These are phyloP conservation scores for Andricus quercusramuli DNA, from an alignment of 2,888 invertebrate species.

Conservation along the genomic window DNA sequence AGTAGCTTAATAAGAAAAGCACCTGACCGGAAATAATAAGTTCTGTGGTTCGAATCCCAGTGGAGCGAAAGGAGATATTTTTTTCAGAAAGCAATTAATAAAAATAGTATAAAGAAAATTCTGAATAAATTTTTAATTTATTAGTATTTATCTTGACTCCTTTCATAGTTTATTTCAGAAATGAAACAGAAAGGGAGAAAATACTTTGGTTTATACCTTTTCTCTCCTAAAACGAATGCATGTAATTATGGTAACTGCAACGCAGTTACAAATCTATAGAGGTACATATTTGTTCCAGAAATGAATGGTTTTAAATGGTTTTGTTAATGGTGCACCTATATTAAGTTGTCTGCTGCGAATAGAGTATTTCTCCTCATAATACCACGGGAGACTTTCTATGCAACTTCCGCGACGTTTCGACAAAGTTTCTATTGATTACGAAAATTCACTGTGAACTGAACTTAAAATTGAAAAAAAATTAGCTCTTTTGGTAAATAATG, in stretches of 20 bases:
- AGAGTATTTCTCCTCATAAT: slow-evolving; percentile 44
- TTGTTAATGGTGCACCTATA: slow-evolving; percentile 12
- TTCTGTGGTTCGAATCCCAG: no score
- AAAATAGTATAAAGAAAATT: neutral
- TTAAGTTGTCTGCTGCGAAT: slow-evolving; percentile 20
- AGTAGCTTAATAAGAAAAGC: no score
- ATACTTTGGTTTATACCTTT: neutral
- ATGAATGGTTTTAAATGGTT: slow-evolving; percentile 16
- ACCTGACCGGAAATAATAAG: no score
- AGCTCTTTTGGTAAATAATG: no score
- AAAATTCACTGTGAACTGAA: slow-evolving; percentile 51
- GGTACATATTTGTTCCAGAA: neutral
- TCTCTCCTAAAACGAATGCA: neutral
- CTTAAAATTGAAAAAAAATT: neutral
- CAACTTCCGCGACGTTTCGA: slow-evolving; percentile 66
- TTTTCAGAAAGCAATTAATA: no score
- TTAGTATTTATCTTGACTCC: neutral
- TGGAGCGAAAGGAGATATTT: no score
- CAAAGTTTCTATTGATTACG: slow-evolving; percentile 68
- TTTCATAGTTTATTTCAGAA: neutral
- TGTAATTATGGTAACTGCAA: neutral
- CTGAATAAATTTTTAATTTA: neutral
- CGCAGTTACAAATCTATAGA: neutral
- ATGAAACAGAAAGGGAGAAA: neutral
- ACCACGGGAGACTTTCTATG: slow-evolving; percentile 67